Evolutionary conservation across 2,888 invertebrate species (phyloP), one percentile per base, ranked within the genome.

Genomic region (Cacoxenus indagator): DNA sequence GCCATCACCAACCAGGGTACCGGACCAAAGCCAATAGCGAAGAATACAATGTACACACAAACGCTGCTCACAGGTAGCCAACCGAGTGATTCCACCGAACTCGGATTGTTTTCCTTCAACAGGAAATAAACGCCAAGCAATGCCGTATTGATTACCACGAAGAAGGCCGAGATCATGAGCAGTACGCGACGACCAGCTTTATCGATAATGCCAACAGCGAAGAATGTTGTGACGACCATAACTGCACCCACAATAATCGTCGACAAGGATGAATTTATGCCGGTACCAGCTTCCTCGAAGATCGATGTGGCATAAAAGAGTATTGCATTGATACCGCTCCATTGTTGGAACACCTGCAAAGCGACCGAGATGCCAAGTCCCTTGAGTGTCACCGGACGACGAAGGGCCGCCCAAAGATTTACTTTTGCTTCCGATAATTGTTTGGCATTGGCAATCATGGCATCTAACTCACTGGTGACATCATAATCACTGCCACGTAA

Each of bases 271-370:
- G 92, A 85, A 2, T 67, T 57, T 0, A 79, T 1, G 0, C 68
- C 64, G 0, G 75, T 66, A 0, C 72, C 70, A 8, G 80, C 75
- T 2, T 54, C 8, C 0, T 1, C 76, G 85, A 96, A 96, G 61
- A 97, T 96, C 0, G 89, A 85, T 0, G 91, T 91, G 0, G 92
- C 91, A 79, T 94, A 95, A 85, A 95, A 94, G 67, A 95, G 92
- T 0, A 95, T 92, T 0, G 94, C 93, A 82, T 95, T 95, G 64
- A 95, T 91, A 29, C 95, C 95, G 57, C 93, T 92, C 29, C 95
- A 89, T 84, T 96, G 96, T 83, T 97, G 96, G 87, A 96, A 93
- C 73, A 95, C 87, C 96, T 96, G 96, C n/a, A 96, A 89, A 0
- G 92, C 91, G 73, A 93, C 92, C 67, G 92, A 91, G 64, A 95